Percentiles rank a stretch among this genome's conserved stretches.
Conservation (phyloP, 2,888 invertebrate species). For the Tethea ocularis region DNA sequence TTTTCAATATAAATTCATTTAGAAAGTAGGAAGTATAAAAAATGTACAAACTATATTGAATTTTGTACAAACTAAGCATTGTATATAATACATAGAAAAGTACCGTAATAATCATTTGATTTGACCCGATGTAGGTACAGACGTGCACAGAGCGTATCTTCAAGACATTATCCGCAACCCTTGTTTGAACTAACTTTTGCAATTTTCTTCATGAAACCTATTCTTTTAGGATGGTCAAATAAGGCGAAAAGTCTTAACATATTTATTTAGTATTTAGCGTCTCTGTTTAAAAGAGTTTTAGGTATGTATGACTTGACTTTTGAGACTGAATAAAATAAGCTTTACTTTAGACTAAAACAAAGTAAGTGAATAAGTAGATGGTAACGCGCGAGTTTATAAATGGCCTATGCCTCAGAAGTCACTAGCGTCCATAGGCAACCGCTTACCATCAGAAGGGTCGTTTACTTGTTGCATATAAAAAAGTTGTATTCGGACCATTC, state of each 20-base stretch:
- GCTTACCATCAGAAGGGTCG: too few relatives aligned
- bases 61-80: not conserved
- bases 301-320: slow-evolving; percentile 21
- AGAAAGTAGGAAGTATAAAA: too few relatives aligned
- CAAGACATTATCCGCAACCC: slow-evolving; percentile 43
- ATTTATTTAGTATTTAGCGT: slow-evolving; percentile 41
- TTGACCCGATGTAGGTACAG: slow-evolving; percentile 1
- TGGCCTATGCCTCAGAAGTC: too few relatives aligned
- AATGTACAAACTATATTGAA: not conserved
- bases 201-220: slow-evolving; percentile 63
- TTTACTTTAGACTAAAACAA: too few relatives aligned
- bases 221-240: slow-evolving; percentile 57
- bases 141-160: slow-evolving; percentile 32
- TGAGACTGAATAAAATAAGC: too few relatives aligned
- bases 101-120: not conserved
- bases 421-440: too few relatives aligned
- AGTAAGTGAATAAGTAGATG: too few relatives aligned
- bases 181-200: slow-evolving; percentile 68
- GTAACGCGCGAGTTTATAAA: too few relatives aligned
- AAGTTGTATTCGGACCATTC: too few relatives aligned
- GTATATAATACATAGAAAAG: slow-evolving; percentile 8
- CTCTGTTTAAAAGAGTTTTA: slow-evolving; percentile 27
- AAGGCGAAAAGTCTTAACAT: slow-evolving; percentile 50
- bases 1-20: too few relatives aligned
- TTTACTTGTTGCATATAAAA: too few relatives aligned